Evolutionary conservation across 2,113 vertebrate genomes (phyloP).

Genomic region (Ameiurus melas): DNA sequence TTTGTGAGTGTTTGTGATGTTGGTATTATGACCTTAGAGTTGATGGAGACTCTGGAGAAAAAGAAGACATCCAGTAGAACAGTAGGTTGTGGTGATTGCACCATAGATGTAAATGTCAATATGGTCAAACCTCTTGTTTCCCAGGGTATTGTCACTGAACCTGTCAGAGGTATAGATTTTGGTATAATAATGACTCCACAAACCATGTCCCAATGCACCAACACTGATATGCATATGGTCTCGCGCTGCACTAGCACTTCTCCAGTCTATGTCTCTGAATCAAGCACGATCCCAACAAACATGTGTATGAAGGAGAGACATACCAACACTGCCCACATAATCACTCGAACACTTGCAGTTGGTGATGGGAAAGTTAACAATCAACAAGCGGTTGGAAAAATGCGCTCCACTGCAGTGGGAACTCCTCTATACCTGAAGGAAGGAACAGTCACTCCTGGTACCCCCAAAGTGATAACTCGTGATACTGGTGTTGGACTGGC

Average conservation of each 20-base stretch:
- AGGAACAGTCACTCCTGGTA: constrained; percentile 10
- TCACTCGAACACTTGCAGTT: constrained; percentile 76
- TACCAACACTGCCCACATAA: constrained; percentile 76
- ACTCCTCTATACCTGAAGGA: constrained; percentile 61
- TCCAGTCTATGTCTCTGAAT: constrained; percentile 65
- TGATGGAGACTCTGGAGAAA: constrained; percentile 9
- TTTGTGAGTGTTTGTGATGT: constrained; percentile 69
- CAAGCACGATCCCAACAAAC: constrained; percentile 77
- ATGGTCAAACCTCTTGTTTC: constrained; percentile 69
- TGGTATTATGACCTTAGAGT: constrained; percentile 78
- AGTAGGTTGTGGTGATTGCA: constrained; percentile 82
- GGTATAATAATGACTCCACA: constrained; percentile 77
- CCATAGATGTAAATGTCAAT: constrained; percentile 69
- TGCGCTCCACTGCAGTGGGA: constrained; percentile 78
- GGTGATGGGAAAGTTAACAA: constrained; percentile 83
- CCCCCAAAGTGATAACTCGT: constrained; percentile 74
- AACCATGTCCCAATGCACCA: constrained; percentile 77
- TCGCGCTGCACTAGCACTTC: constrained; percentile 80
- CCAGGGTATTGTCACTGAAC: constrained; percentile 73
- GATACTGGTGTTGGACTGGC: constrained; percentile 85
- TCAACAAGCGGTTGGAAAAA: constrained; percentile 64
- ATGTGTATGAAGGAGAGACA: constrained; percentile 82
- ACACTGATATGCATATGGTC: constrained; percentile 70
- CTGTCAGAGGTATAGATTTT: constrained; percentile 65
- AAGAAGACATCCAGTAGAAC: constrained; percentile 61